phyloP scores from a whole-genome alignment of 2,113 vertebrate genomes.

The Periophthalmus modestus region DNA sequence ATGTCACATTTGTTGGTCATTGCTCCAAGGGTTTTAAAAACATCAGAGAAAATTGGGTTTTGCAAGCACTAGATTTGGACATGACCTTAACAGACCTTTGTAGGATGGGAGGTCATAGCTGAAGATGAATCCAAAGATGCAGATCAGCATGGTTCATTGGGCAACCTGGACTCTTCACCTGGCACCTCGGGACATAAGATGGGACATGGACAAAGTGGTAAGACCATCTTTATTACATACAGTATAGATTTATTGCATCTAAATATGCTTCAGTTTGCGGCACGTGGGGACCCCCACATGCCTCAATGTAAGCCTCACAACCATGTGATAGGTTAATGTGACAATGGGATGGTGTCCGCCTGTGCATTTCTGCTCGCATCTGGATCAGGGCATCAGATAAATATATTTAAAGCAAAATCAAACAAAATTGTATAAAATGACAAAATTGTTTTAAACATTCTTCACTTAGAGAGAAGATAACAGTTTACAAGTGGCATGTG shows the following conservation, averaged over 20 bases:
- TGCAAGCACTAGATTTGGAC: not conserved
- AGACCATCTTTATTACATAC: not conserved
- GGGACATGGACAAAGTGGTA: constrained; percentile 83
- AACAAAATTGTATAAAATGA: too few relatives aligned
- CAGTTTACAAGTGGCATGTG: not conserved
- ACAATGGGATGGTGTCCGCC: too few relatives aligned
- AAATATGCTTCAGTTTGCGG: too few relatives aligned
- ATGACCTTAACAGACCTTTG: constrained; percentile 75
- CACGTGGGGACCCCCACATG: too few relatives aligned
- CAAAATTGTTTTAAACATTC: not conserved
- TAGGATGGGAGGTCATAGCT: constrained; percentile 91
- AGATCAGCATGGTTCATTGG: constrained; percentile 83
- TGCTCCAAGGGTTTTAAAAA: not conserved
- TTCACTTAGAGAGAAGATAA: not conserved
- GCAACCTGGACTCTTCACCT: constrained; percentile 82
- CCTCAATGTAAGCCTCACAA: too few relatives aligned
- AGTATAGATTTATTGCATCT: not conserved
- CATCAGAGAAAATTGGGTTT: not conserved
- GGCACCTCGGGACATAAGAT: constrained; percentile 82
- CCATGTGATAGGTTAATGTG: too few relatives aligned
- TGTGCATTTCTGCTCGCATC: too few relatives aligned
- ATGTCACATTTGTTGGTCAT: too few relatives aligned
- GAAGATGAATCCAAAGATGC: constrained; percentile 90
- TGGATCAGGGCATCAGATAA: too few relatives aligned
- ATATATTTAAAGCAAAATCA: too few relatives aligned